Conservation (phyloP, 2,797 vertebrate species). For the Garrulus glandarius region DNA sequence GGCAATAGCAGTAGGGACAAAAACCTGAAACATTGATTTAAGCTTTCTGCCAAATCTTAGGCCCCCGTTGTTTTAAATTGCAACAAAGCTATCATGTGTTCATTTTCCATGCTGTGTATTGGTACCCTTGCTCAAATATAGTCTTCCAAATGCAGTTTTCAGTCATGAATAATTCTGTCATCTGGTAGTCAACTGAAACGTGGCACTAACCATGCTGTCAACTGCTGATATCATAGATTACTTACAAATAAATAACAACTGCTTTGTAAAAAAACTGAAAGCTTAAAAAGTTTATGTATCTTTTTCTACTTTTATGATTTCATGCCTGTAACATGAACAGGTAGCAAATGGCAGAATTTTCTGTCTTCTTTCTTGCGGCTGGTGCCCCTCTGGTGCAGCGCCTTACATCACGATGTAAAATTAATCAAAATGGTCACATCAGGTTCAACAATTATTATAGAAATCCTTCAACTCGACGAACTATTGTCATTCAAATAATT, state of each 20-base stretch:
- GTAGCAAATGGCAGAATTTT: not conserved
- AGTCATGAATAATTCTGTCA: not conserved
- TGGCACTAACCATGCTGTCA: not conserved
- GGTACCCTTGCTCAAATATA: not conserved
- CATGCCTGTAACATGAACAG: no score
- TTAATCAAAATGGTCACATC: not conserved
- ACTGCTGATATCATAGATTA: not conserved
- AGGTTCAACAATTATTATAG: not conserved
- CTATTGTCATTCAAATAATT: not conserved
- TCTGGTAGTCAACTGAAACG: not conserved
- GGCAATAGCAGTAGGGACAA: not conserved
- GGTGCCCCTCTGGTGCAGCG: not conserved
- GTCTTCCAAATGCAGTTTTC: not conserved
- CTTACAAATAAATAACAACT: not conserved
- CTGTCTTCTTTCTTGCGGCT: not conserved
- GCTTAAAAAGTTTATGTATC: not conserved
- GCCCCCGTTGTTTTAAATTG: not conserved
- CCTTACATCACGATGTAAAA: not conserved
- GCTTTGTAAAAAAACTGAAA: not conserved
- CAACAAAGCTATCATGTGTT: not conserved
- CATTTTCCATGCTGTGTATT: not conserved
- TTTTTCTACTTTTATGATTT: not conserved
- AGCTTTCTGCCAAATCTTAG: not conserved
- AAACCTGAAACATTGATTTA: not conserved
- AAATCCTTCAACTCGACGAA: not conserved